Conservation (phyloP, 2,888 invertebrate species). For the Callosobruchus maculatus region DNA sequence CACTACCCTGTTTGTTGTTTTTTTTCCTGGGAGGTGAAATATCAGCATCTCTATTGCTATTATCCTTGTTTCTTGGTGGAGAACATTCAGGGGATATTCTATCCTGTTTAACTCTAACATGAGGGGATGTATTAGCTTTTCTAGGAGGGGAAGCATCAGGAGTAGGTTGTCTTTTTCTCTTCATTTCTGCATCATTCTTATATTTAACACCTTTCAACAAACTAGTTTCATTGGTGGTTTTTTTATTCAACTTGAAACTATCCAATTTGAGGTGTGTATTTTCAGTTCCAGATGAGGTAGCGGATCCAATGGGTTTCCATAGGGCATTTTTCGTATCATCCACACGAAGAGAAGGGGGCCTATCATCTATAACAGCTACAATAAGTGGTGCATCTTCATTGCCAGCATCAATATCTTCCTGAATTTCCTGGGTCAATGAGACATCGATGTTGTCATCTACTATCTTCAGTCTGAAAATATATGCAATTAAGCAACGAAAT, state of each 20-base stretch:
- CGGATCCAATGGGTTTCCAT: slow-evolving; percentile 41
- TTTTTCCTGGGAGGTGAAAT: slow-evolving; percentile 21
- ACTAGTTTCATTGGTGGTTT: slow-evolving; percentile 8
- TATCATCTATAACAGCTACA: slow-evolving; percentile 82
- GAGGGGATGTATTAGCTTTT: not conserved
- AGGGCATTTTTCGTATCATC: slow-evolving; percentile 39
- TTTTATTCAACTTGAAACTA: slow-evolving; percentile 19
- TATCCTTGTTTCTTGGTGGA: slow-evolving; percentile 13
- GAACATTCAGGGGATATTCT: slow-evolving; percentile 8
- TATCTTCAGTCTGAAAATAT: slow-evolving; percentile 65
- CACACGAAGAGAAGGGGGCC: slow-evolving; percentile 60
- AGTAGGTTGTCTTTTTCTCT: not conserved
- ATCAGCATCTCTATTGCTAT: slow-evolving; percentile 14
- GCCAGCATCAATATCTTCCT: slow-evolving; percentile 66
- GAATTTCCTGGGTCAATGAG: slow-evolving; percentile 59
- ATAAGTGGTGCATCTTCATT: slow-evolving; percentile 90
- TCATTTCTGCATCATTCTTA: not conserved
- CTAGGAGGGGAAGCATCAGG: not conserved
- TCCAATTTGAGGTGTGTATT: slow-evolving; percentile 10
- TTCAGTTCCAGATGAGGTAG: slow-evolving; percentile 2
- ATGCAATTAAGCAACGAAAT: not conserved
- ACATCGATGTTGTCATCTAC: slow-evolving; percentile 79
- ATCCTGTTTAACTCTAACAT: not conserved
- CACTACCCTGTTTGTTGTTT: slow-evolving; percentile 7
- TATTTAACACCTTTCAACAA: slow-evolving; percentile 1